A percentile compares a stretch with the other conserved stretches of the same genome.
Conservation (phyloP, 92 coral and sea anemone species). For the Siderastrea radians region DNA sequence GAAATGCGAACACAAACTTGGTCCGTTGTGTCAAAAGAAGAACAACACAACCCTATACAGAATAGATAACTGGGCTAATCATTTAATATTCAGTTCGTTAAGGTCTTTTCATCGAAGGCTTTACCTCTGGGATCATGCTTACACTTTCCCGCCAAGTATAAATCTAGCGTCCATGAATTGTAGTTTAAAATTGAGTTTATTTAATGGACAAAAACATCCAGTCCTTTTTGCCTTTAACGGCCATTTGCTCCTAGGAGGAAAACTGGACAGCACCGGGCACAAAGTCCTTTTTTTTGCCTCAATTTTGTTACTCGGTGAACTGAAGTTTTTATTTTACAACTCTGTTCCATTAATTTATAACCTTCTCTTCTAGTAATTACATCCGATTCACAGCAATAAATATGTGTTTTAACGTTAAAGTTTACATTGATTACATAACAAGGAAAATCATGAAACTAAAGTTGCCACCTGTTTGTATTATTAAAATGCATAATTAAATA, state of each 20-base stretch:
- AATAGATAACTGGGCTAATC: too few species aligned
- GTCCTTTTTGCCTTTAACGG: background rate
- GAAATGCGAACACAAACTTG: background rate
- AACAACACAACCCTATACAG: too few species aligned
- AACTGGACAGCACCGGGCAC: too few species aligned
- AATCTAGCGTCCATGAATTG: background rate
- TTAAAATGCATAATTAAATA: background rate
- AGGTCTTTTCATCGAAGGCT: too few species aligned
- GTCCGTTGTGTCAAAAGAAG: too few species aligned
- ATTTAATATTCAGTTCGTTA: too few species aligned
- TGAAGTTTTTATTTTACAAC: background rate
- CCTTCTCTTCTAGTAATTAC: background rate
- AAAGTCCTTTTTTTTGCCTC: too few species aligned
- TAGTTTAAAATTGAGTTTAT: background rate
- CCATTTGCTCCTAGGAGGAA: too few species aligned
- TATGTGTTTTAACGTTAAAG: background rate
- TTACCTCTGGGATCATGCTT: too few species aligned
- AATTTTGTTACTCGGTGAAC: background rate
- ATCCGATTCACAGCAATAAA: constrained; percentile 5
- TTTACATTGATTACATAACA: background rate
- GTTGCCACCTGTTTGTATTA: background rate
- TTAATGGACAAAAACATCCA: background rate
- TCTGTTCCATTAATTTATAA: background rate
- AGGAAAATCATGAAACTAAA: background rate
- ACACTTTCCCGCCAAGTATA: too few species aligned